Base-by-base conservation (phyloP, 2,888 invertebrate species). In the Prostheceraeus crozeri region DNA sequence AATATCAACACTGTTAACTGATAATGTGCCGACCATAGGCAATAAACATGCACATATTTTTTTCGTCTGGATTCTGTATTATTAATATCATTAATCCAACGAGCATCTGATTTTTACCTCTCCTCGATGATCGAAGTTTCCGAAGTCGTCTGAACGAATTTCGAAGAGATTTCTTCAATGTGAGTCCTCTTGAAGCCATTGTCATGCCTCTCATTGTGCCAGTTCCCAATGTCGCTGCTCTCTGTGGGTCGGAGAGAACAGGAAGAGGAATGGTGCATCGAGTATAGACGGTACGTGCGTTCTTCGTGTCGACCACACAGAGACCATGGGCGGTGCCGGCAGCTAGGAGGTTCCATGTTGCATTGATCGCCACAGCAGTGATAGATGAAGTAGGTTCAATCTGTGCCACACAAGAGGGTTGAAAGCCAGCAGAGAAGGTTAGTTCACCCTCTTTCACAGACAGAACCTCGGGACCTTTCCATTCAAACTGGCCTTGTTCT, bases 321-420 rank as follows among this genome's bases (percentile, higher is more conserved):
- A 53, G 33, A 3, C 53, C 53, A 33, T 53, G 53, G 19, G 31
- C 53, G 4, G 53, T 53, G 19, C 53, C 53, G 10, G 33, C 33
- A 21, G 53, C 53, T 11, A 33, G 31, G 10, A 53, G 53, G 3
- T 53, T 19, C 53, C 53, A 53, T 4, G 25, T 6, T 11, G 53
- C n/a, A 11, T 53, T 19, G 33, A 53, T 31, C 31, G 53, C 53
- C 3, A 53, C 35, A 31, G 53, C 53, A 19, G 53, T 53, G 10
- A 53, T 28, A 23, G 23, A 28, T 10, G 53, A 28, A 6, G 53
- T 28, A 11, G 53, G 53, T 8, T 53, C 53, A 3, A 53, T 8
- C 16, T 53, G 53, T 8, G 33, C 6, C 8, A 53, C 14, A 4
- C 23, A n/a, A 10, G 16, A 28, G 6, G 53, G 53, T n/a, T 33